Evolutionary conservation across 2,888 invertebrate species (phyloP).

Genomic region (Agrilus mali): DNA sequence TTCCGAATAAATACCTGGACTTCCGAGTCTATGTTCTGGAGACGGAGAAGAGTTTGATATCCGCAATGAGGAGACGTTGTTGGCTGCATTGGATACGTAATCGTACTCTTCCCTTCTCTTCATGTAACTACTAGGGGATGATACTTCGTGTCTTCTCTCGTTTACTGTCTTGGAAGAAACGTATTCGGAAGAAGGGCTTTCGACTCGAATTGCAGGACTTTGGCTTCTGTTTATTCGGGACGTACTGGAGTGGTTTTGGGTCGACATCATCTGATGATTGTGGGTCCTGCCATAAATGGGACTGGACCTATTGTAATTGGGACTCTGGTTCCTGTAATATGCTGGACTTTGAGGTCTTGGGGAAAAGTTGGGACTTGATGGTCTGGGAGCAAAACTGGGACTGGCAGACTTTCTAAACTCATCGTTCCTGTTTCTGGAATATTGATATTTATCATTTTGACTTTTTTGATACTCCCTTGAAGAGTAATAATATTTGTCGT

Average conservation of each 20-base stretch:
- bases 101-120: slow-evolving; percentile 19
- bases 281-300: slow-evolving; percentile 7
- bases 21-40: too few species aligned
- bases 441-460: too few species aligned
- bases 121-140: slow-evolving; percentile 24
- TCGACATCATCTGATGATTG: not conserved
- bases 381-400: slow-evolving; percentile 17
- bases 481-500: too few species aligned
- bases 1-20: too few species aligned
- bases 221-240: slow-evolving; percentile 18
- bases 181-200: slow-evolving; percentile 17
- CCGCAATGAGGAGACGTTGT: slow-evolving; percentile 28
- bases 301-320: slow-evolving; percentile 6
- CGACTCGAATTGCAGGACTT: slow-evolving; percentile 19
- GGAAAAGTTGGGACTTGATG: slow-evolving; percentile 25
- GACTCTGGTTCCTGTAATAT: slow-evolving; percentile 3
- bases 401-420: slow-evolving; percentile 10
- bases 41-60: slow-evolving; percentile 20
- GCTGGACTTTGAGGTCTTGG: slow-evolving; percentile 25
- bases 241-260: too few species aligned
- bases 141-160: slow-evolving; percentile 25
- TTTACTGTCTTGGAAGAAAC: slow-evolving; percentile 28
- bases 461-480: too few species aligned
- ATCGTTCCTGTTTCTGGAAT: not conserved
- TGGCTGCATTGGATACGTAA: slow-evolving; percentile 23